Evolutionary conservation across 2,888 invertebrate genomes (phyloP), one percentile per base, ranked within the genome.

Genomic region (Petrophora chlorosata): DNA sequence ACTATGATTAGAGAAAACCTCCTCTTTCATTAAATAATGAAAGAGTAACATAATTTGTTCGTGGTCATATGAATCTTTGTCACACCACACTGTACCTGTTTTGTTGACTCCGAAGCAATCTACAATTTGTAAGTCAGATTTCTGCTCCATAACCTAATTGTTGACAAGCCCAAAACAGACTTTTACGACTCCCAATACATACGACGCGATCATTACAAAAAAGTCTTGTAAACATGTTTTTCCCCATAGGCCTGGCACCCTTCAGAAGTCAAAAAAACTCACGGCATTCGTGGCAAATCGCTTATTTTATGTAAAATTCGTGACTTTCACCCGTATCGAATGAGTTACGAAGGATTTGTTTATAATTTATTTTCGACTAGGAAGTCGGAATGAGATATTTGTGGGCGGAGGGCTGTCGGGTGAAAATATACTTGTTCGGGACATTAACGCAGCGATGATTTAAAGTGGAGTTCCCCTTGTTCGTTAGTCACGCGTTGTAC

Each of bases 251-350:
- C 13, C 5, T 75, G 78, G 73, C 35, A 35, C 35, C 82, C 76
- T 66, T 67, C 69, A 61, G 65, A 72, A 73, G 58, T 56, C 65
- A 73, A 79, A 85, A 89, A 85, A 81, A 78, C 79, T 75, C 73
- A 67, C 76, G 78, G 81, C 76, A 79, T 86, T 86, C 80, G 82
- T 77, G 71, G 79, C 85, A 86, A 88, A 87, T 85, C 85, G 82
- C 82, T 78, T 84, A 87, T 85, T 89, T 90, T 88, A 90, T 89
- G 90, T 88, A 88, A 89, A 90, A 83, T 87, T 86, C 90, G 90
- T 90, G 90, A 89, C 90, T 90, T 73, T 76, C 72, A 67, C 76
- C 87, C 85, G 78, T 90, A 88, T 88, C 85, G 85, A 84, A 89
- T 87, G 88, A 81, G 85, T 88, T 87, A 85, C 79, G 82, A 86